Base-by-base conservation (phyloP, 1,140 invertebrate genomes). In the Pissodes strobi region DNA sequence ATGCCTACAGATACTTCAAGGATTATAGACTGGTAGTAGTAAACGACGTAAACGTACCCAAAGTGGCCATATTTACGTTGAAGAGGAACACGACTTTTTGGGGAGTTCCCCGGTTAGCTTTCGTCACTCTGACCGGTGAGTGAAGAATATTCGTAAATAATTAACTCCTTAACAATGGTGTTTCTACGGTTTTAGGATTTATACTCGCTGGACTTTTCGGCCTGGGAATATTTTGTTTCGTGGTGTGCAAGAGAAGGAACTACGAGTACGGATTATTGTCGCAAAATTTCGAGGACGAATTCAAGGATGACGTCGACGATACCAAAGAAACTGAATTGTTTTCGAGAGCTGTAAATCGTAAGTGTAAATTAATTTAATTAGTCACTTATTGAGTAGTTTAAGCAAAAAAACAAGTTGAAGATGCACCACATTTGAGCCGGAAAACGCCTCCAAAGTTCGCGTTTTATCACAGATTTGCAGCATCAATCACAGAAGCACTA, bases 31-130 rank as follows among this genome's bases (percentile, higher is more conserved):
- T 83, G 6, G 71, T 88, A 0, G 72, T 76, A 9, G 79, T 86
- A 4, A 73, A 76, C 0, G 72, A 80, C 76, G 0, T 74, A 75
- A 0, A 79, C 73, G 48, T 78, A 2, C 78, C 79, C 4, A 77
- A 81, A 1, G 78, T 84, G 22, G 76, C 91, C 0, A 79, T 91
- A 57, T 86, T 92, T 37, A 87, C 86, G 60, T 72, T 93, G 52
- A 80, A 82, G 22, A 79, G 78, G 19, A 85, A 92, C 73, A 85
- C 87, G 56, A 82, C 78, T 38, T 82, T 93, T 23, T 77, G 88
- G 61, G 90, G 90, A 1, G 79, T 93, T 79, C 87, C 90, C 0
- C 80, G 89, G 27, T 77, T 89, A 6, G 80, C 87, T 1, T 93
- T 93, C 72, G 84, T 92, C 38, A 82, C 90, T 63, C 70, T 91